phyloP scores from a whole-genome alignment of 2,797 vertebrate species.

The Mallotus villosus region DNA sequence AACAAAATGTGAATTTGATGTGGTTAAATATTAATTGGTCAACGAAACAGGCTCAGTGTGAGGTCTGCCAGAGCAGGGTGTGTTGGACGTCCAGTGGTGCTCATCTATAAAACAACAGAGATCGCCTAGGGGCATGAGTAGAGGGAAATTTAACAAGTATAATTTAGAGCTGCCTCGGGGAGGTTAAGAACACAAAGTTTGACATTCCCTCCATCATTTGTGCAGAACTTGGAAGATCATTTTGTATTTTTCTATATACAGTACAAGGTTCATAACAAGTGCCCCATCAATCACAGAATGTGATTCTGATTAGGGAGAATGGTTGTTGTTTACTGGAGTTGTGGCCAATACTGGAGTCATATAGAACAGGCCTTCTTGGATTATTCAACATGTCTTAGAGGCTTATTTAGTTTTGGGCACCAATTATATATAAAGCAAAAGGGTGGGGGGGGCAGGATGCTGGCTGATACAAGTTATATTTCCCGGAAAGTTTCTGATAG shows the following conservation, averaged over 20 bases:
- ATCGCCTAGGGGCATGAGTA: neutral
- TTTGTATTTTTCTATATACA: neutral
- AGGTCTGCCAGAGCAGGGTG: neutral
- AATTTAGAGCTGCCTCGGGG: neutral
- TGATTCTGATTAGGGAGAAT: neutral
- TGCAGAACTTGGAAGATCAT: no score
- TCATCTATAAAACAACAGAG: neutral
- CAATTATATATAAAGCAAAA: no score
- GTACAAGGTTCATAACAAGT: conserved; percentile 29
- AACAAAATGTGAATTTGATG: neutral
- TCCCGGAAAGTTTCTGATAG: no score
- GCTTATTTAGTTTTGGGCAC: no score
- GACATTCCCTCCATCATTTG: no score
- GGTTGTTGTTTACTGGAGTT: no score
- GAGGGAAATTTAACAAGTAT: neutral
- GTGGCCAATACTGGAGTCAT: no score
- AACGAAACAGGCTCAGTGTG: neutral
- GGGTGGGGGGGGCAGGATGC: neutral
- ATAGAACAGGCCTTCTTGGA: no score
- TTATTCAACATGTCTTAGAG: no score
- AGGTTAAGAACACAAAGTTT: neutral
- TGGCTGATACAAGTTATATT: neutral
- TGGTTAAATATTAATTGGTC: neutral
- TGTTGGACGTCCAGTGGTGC: neutral
- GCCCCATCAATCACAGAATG: conserved; percentile 32